Conservation (phyloP, 2,797 vertebrate species). For the Novumbra hubbsi region DNA sequence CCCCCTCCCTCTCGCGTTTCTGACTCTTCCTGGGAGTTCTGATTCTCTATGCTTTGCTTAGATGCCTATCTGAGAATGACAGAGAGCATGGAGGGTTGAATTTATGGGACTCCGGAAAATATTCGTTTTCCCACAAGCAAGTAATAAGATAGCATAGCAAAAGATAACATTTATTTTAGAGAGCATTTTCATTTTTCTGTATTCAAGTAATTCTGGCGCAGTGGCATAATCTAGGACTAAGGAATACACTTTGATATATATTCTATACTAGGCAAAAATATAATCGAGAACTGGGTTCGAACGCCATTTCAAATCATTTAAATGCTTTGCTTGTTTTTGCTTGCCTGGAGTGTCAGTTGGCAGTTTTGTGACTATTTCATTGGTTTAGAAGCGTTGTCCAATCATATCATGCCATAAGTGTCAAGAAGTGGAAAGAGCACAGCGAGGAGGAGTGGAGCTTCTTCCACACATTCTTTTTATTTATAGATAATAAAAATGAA, state of each 20-base stretch:
- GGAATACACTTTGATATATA: not conserved
- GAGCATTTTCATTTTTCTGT: constrained; percentile 17
- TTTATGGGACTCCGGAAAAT: constrained; percentile 38
- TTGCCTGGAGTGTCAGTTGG: not conserved
- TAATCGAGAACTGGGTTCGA: constrained; percentile 8
- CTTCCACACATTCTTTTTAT: constrained; percentile 83
- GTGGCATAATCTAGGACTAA: constrained; percentile 1
- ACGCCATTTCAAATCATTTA: not conserved
- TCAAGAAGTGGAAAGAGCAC: not conserved
- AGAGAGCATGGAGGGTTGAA: constrained; percentile 16
- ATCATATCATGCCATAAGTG: not conserved
- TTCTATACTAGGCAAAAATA: not conserved
- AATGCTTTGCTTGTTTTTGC: not conserved
- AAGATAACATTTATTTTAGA: constrained; percentile 5
- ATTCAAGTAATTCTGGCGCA: constrained; percentile 8
- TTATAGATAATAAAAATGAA: constrained; percentile 87
- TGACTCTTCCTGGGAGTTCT: constrained; percentile 7
- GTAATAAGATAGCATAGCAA: constrained; percentile 18
- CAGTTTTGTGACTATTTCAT: not conserved
- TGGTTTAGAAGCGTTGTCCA: not conserved
- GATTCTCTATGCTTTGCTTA: constrained; percentile 16
- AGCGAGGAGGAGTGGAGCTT: constrained; percentile 34
- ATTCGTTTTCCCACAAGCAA: constrained; percentile 45
- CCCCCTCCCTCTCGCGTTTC: not conserved
- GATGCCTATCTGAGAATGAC: constrained; percentile 16